phyloP scores from a whole-genome alignment of 2,888 invertebrate species.

The Latrodectus elegans region DNA sequence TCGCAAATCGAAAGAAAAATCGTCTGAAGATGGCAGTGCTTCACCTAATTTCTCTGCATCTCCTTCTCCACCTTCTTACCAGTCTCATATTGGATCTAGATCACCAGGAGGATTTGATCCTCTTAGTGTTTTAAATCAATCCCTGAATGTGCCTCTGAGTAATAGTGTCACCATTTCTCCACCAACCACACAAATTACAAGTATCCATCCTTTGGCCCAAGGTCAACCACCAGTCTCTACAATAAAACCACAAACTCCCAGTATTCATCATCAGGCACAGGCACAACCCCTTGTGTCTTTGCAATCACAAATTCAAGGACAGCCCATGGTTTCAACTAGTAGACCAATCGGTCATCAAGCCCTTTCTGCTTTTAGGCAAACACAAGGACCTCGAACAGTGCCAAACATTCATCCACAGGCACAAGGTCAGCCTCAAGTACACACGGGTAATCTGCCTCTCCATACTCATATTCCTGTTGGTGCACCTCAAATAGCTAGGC shows the following conservation, averaged over 20 bases:
- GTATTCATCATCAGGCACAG: conserved; percentile 44
- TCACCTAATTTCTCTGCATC: conserved; percentile 63
- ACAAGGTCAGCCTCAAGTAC: conserved; percentile 70
- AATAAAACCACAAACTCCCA: conserved; percentile 55
- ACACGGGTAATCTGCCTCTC: conserved; percentile 68
- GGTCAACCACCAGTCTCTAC: conserved; percentile 62
- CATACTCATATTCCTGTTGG: conserved; percentile 66
- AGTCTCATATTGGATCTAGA: conserved; percentile 42
- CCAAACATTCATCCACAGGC: conserved; percentile 70
- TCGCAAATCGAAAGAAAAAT: conserved; percentile 69
- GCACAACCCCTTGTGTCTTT: conserved; percentile 59
- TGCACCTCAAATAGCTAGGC: conserved; percentile 61
- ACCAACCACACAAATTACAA: conserved; percentile 51
- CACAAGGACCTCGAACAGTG: conserved; percentile 63
- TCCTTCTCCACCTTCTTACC: conserved; percentile 55
- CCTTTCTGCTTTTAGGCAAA: conserved; percentile 66
- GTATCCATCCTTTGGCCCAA: conserved; percentile 63
- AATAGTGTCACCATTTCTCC: conserved; percentile 68
- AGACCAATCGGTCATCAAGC: conserved; percentile 43
- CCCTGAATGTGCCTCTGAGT: conserved; percentile 59
- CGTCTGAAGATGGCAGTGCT: conserved; percentile 38
- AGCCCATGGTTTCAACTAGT: conserved; percentile 65
- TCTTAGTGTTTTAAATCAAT: conserved; percentile 55
- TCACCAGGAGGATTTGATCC: conserved; percentile 65
- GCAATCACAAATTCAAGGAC: conserved; percentile 69